Evolutionary conservation across 2,888 invertebrate species (phyloP).

Genomic region (Scaptomyza tumidula): DNA sequence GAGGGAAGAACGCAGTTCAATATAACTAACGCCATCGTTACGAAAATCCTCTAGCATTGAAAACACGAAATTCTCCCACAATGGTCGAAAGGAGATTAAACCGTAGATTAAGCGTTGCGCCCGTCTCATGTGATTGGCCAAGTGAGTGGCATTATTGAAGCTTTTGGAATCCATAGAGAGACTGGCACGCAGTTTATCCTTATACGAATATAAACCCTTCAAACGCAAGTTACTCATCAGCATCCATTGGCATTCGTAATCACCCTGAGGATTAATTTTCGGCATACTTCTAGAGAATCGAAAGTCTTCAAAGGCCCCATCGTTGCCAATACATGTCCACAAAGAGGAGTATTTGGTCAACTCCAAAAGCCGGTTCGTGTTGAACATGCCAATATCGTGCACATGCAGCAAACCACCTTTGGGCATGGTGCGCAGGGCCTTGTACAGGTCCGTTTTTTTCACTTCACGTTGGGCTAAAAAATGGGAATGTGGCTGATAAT

Average conservation of each 20-base stretch:
- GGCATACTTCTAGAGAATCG: constrained; percentile 45
- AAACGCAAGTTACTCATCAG: constrained; percentile 46
- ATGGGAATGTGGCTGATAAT: constrained; percentile 40
- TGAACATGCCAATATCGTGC: constrained; percentile 87
- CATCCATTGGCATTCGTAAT: constrained; percentile 68
- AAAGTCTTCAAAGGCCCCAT: constrained; percentile 43
- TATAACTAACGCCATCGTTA: constrained; percentile 88
- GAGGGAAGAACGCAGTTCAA: constrained; percentile 88
- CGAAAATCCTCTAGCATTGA: constrained; percentile 87
- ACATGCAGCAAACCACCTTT: constrained; percentile 90
- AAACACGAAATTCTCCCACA: constrained; percentile 88
- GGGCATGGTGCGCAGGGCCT: constrained; percentile 88
- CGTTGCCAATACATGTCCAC: constrained; percentile 57
- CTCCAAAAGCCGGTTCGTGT: constrained; percentile 87
- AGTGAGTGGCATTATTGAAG: constrained; percentile 85
- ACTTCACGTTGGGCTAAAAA: constrained; percentile 42
- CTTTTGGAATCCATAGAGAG: constrained; percentile 61
- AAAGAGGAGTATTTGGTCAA: constrained; percentile 41
- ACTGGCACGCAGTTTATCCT: constrained; percentile 81
- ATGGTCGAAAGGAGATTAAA: constrained; percentile 86
- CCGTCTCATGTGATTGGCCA: constrained; percentile 86
- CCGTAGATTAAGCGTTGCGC: constrained; percentile 86
- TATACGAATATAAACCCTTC: constrained; percentile 52
- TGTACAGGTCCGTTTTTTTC: constrained; percentile 86
- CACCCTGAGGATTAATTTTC: constrained; percentile 1